Conservation (phyloP, 2,113 vertebrate species). For the Fukomys damarensis region DNA sequence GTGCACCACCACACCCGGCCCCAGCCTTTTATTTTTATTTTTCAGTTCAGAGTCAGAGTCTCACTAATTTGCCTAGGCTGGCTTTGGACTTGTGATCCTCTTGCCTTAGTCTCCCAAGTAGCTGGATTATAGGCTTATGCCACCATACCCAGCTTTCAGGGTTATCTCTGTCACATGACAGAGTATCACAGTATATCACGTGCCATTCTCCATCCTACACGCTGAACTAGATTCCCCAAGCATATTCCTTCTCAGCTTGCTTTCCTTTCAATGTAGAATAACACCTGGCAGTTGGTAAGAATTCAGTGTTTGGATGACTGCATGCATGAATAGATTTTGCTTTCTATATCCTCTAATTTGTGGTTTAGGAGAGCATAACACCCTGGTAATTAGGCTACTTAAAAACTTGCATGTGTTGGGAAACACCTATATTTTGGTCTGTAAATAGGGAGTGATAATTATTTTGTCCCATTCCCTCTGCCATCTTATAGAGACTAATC, state of each 20-base stretch:
- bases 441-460: constrained; percentile 59
- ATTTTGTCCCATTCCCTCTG: constrained; percentile 40
- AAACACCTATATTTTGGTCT: constrained; percentile 57
- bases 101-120: neutral
- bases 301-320: neutral
- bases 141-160: neutral
- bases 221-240: neutral
- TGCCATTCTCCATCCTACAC: neutral
- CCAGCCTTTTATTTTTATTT: neutral
- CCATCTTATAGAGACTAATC: constrained; percentile 12
- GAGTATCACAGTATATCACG: neutral
- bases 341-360: neutral
- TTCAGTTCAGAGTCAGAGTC: neutral
- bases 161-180: neutral
- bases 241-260: neutral
- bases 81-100: neutral
- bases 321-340: neutral
- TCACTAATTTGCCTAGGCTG: neutral
- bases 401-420: constrained; percentile 47
- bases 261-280: neutral
- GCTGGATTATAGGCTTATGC: neutral
- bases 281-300: constrained; percentile 12
- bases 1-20: no score
- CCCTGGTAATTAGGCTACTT: constrained; percentile 48
- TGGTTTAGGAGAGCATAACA: neutral